phyloP scores from a whole-genome alignment of 2,888 invertebrate species.

The Drosophila crucigera region DNA sequence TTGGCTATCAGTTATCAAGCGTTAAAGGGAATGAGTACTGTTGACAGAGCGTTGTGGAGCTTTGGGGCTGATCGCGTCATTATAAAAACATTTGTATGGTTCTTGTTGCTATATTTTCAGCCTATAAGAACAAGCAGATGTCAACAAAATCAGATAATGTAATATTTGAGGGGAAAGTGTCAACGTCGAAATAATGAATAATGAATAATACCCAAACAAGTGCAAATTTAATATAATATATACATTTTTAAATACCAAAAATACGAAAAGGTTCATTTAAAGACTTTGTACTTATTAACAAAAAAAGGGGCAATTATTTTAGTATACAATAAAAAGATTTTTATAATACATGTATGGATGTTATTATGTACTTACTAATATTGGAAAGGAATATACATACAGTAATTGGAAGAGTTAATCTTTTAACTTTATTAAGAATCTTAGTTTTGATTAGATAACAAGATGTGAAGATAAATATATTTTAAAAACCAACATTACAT shows the following conservation, averaged over 20 bases:
- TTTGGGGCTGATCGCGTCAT: conserved; percentile 11
- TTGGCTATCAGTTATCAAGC: background rate
- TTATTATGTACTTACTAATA: too few species aligned
- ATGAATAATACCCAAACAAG: conserved; percentile 4
- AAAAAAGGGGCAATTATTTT: background rate
- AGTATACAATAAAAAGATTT: background rate
- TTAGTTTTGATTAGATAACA: background rate
- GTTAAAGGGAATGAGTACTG: background rate
- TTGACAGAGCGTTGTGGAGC: conserved; percentile 1
- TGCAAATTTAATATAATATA: background rate
- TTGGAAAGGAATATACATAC: too few species aligned
- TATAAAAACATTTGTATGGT: background rate
- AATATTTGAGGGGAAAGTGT: background rate
- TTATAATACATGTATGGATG: background rate
- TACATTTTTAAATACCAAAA: background rate
- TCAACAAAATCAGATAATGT: conserved; percentile 29
- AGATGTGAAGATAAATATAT: background rate
- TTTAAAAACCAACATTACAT: background rate
- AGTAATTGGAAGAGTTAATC: background rate
- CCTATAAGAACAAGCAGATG: conserved; percentile 4
- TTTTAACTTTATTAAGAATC: background rate
- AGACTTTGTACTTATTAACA: background rate
- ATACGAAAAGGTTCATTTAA: background rate
- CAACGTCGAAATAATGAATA: background rate
- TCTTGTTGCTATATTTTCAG: background rate